Base-by-base conservation (phyloP, 2,888 invertebrate genomes). In the Theodoxus fluviatilis region DNA sequence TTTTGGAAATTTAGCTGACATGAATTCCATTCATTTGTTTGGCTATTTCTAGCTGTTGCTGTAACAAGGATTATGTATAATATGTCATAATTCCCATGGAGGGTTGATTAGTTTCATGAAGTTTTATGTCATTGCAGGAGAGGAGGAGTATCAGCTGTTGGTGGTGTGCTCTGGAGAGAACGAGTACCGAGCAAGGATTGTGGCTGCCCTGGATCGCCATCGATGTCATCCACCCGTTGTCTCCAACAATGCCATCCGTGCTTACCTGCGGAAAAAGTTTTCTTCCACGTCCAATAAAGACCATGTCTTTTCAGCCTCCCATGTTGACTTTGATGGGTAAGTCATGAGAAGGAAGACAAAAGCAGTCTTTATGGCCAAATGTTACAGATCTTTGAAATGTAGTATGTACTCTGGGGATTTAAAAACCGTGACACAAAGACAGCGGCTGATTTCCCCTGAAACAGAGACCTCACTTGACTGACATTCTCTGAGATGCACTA, bases 91-190 rank as follows among this genome's bases (percentile, higher is more conserved):
- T n/a, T n/a, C n/a, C n/a, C n/a, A n/a, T n/a, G n/a, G n/a, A n/a
- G n/a, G n/a, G n/a, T n/a, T n/a, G n/a, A n/a, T n/a, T n/a, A n/a
- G n/a, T n/a, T n/a, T n/a, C n/a, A n/a, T n/a, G 25, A 28, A 52
- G 25, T 15, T 1, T 7, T 7, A 28, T n/a, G 25, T 61, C 3
- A 57, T 33, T 61, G 3, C 49, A 65, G 33, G 52, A 74, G 73
- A 57, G 1, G 25, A 22, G 4, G 18, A 74, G 35, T 80, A 79
- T 67, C 68, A 75, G 38, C 75, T 84, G 22, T 79, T 82, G 31
- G 78, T 83, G 22, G 70, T 84, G 6, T 83, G 84, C 69, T 75
- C 80, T 25, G 75, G 76, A 47, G 82, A 82, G 68, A 77, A 78
- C 63, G 83, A 83, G 70, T 78, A 79, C 68, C 75, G 76, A 40